These are phyloP conservation scores for Mola mola DNA, from an alignment of 2,113 vertebrate species.

Conservation along the genomic window DNA sequence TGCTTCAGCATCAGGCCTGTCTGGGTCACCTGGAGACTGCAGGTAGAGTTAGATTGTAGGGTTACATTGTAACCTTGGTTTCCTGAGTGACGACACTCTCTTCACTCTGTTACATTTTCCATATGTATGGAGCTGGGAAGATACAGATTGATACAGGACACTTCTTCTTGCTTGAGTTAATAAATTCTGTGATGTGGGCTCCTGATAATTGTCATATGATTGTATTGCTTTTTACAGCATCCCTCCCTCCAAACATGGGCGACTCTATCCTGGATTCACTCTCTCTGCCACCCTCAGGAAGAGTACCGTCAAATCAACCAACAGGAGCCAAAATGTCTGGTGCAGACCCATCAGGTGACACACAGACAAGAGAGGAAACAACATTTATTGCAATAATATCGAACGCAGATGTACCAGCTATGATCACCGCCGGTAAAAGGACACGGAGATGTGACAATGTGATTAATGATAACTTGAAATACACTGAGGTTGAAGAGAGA, in stretches of 20 bases:
- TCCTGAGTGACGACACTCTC: too few species aligned
- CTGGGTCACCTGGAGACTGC: conserved; percentile 74
- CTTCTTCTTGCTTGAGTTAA: not conserved
- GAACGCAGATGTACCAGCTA: conserved; percentile 40
- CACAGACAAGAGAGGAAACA: not conserved
- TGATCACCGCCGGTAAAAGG: conserved; percentile 23
- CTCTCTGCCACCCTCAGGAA: conserved; percentile 77
- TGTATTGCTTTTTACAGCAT: conserved; percentile 52
- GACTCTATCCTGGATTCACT: conserved; percentile 79
- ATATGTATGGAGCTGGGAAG: too few species aligned
- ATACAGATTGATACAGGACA: too few species aligned
- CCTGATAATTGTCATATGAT: not conserved
- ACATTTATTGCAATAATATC: conserved; percentile 43
- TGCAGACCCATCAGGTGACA: too few species aligned
- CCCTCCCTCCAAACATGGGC: conserved; percentile 73
- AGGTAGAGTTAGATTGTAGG: conserved; percentile 46
- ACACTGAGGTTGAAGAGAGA: conserved; percentile 32
- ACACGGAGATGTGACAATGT: not conserved
- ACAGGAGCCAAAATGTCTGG: conserved; percentile 8
- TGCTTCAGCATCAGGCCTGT: conserved; percentile 77
- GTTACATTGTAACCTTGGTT: too few species aligned
- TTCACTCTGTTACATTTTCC: too few species aligned
- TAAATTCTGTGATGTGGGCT: not conserved
- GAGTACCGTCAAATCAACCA: conserved; percentile 30
- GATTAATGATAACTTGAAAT: not conserved